Evolutionary conservation across 2,888 invertebrate genomes (phyloP).

Genomic region (Girardia tigrina): DNA sequence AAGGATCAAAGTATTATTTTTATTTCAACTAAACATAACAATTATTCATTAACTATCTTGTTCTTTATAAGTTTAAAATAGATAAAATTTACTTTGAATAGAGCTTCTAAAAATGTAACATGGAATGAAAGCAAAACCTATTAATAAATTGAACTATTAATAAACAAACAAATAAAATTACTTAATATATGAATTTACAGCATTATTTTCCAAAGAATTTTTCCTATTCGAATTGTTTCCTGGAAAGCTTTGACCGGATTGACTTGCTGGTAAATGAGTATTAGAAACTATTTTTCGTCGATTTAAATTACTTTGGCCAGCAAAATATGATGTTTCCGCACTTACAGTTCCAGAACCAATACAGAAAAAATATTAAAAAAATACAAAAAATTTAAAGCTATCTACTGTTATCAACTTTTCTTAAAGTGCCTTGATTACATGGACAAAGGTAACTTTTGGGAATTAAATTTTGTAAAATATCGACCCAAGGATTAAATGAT

Average conservation of each 20-base stretch:
- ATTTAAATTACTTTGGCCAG: not conserved
- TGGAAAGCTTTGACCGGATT: not conserved
- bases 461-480: not conserved
- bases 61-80: not conserved
- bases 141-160: slow-evolving; percentile 13
- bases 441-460: slow-evolving; percentile 23
- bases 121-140: not conserved
- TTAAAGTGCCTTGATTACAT: slow-evolving; percentile 19
- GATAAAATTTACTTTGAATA: not conserved
- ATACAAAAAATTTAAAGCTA: not conserved
- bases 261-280: not conserved
- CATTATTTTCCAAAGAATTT: slow-evolving; percentile 4
- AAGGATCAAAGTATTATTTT: not conserved
- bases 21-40: not conserved
- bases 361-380: too few species aligned
- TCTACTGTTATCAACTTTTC: slow-evolving; percentile 12
- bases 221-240: not conserved
- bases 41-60: too few species aligned
- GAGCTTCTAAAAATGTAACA: slow-evolving; percentile 5
- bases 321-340: slow-evolving; percentile 7
- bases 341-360: not conserved
- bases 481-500: not conserved
- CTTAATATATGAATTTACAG: not conserved
- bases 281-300: not conserved
- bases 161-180: slow-evolving; percentile 1